These are phyloP conservation scores for Calcarius lapponicus DNA, from an alignment of 2,797 vertebrate species.

Conservation along the genomic window DNA sequence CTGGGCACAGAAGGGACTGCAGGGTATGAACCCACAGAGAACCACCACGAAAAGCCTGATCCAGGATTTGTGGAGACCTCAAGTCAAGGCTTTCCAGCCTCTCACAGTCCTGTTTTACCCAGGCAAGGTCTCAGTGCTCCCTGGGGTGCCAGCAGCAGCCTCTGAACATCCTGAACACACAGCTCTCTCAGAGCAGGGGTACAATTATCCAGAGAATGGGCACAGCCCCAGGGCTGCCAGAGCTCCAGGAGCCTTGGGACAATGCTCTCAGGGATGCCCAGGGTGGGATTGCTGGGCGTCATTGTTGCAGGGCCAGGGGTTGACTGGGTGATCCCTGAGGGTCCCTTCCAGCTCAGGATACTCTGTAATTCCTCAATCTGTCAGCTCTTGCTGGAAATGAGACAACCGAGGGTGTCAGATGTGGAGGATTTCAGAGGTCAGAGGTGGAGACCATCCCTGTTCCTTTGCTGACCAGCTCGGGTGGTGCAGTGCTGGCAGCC, in stretches of 20 bases:
- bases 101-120: background rate
- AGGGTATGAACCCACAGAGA: background rate
- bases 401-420: background rate
- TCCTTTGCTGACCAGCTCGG: background rate
- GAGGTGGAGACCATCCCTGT: background rate
- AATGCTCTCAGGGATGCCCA: rapidly evolving
- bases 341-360: background rate
- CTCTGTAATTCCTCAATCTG: background rate
- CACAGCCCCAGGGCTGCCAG: background rate
- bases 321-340: background rate
- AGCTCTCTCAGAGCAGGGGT: background rate
- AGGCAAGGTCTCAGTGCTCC: background rate
- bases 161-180: background rate
- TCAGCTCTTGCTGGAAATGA: background rate
- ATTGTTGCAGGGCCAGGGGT: background rate
- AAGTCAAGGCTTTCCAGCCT: background rate
- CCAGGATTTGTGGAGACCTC: background rate
- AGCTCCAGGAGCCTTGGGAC: background rate
- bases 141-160: background rate
- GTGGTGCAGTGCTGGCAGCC: background rate
- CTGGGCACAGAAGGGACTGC: background rate
- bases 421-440: background rate
- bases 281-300: background rate
- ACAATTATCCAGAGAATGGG: background rate
- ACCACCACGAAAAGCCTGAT: background rate